Conservation (phyloP, 2,113 vertebrate species). For the Australoheros scitulus region DNA sequence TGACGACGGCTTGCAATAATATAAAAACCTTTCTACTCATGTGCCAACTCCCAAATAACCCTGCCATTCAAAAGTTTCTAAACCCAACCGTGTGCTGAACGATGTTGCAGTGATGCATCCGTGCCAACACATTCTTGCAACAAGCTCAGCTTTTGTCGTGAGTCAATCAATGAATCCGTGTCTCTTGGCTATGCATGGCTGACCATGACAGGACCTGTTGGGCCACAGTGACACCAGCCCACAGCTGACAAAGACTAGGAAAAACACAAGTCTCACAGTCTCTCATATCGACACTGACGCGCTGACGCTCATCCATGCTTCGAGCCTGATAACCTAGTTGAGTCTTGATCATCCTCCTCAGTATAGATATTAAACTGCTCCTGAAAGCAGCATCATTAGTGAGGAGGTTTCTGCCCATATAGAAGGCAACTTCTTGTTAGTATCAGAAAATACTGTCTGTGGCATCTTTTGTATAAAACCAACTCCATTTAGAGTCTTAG, state of each 20-base stretch:
- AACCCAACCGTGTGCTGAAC: not conserved
- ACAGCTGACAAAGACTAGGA: slow-evolving; percentile 15
- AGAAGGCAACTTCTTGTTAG: slow-evolving; percentile 10
- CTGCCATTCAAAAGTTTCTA: slow-evolving; percentile 17
- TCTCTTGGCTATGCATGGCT: not conserved
- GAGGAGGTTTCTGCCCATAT: not conserved
- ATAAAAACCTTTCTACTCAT: not conserved
- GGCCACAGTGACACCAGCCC: slow-evolving; percentile 25
- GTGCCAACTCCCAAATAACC: not conserved
- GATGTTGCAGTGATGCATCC: not conserved
- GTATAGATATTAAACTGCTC: slow-evolving; percentile 8
- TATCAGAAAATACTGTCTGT: slow-evolving; percentile 2
- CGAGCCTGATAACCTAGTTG: not conserved
- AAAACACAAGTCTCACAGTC: slow-evolving; percentile 7
- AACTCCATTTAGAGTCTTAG: not conserved
- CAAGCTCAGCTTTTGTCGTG: slow-evolving; percentile 6
- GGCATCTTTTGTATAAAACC: not conserved
- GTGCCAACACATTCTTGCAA: slow-evolving; percentile 23
- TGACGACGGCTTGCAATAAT: not conserved
- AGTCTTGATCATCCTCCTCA: slow-evolving; percentile 12
- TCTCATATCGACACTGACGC: not conserved
- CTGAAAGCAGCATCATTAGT: not conserved
- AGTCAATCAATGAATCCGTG: slow-evolving; percentile 30
- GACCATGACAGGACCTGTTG: slow-evolving; percentile 47
- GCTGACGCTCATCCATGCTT: not conserved